Evolutionary conservation across 1,140 invertebrate genomes (phyloP), one percentile per base, ranked within the genome.

Genomic region (Drosophila ironensis): DNA sequence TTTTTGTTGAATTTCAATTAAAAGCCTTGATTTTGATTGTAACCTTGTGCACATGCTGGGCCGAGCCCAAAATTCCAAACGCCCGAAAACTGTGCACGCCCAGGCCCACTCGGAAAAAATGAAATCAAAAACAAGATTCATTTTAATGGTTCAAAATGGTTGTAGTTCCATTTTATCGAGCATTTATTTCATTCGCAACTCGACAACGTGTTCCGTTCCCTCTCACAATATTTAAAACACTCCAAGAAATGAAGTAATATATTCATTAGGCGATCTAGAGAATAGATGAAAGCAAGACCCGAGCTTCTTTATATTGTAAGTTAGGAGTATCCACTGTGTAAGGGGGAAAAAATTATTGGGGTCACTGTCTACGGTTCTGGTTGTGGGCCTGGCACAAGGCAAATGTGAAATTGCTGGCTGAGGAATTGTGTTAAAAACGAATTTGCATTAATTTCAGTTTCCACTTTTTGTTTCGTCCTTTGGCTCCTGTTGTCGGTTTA

Each of bases 1-100:
- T 75, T 86, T 70, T 75, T 86, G 71, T 75, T 84, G 74, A 78
- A 80, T 86, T 86, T 86, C 74, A 86, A 86, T 86, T 86, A 86
- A 86, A 86, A 86, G 60, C 74, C 74, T 86, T 86, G 80, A 86
- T 84, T 84, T 84, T 84, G 63, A 82, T 77, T 82, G 78, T 63
- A 73, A 53, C 59, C 69, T 76, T 76, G 57, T 84, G 52, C 53
- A 78, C 74, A 74, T 60, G 70, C 64, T 86, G 73, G 63, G 72
- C 9, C 20, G n/a, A 25, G 5, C 38, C 41, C 35, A 19, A 20
- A 28, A 9, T 16, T 54, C 30, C 25, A 57, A 12, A 22, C 16
- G 33, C 16, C 30, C 38, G 35, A 53, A 61, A 25, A 11, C 11
- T 46, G 59, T 35, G 22, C 6, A 7, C 22, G 17, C 12, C 22